Evolutionary conservation across 1,140 invertebrate genomes (phyloP), one percentile per base, ranked within the genome.

Genomic region (Bombus balteatus): DNA sequence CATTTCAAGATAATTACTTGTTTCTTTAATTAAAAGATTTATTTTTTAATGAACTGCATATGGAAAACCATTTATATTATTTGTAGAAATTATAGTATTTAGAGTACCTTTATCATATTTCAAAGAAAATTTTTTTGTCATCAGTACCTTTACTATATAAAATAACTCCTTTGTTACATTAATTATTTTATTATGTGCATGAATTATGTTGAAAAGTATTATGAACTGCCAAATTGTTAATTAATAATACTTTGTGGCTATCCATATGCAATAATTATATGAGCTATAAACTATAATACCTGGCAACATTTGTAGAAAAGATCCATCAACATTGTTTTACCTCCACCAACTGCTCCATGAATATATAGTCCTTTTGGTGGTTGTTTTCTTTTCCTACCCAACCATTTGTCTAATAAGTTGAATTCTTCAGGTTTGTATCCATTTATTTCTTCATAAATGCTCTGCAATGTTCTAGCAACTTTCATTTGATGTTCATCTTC

Each of bases 251-350:
- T 81, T 76, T 76, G 34, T 88, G 83, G 80, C 84, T 88, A 82
- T 77, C 85, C 89, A 88, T 87, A 76, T 89, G 79, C 89, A 88
- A 88, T 91, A 90, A 83, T 90, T 65, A 73, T 10, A 66, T 85
- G 70, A 86, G 83, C 80, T 87, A 34, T 85, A 78, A 90, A 75
- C 74, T 85, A 68, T 89, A 83, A 92, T 96, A 97, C 96, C 92
- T 96, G 94, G 94, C 97, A 97, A 90, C 97, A 97, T 92, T 98
- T 96, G 96, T 98, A 99, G 95, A 99, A 99, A 89, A 99, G 94
- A 95, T 99, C 99, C 99, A 99, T 99, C 41, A 99, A 95, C 97
- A 99, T 99, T 22, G 99, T 99, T 96, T 99, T 99, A 81, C 98
- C 98, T 92, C 98, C 98, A 72, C 98, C 98, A 90, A 98, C 98